These are phyloP conservation scores for Idris sp. DNA, from an alignment of 1,140 invertebrate genomes.

Conservation along the genomic window DNA sequence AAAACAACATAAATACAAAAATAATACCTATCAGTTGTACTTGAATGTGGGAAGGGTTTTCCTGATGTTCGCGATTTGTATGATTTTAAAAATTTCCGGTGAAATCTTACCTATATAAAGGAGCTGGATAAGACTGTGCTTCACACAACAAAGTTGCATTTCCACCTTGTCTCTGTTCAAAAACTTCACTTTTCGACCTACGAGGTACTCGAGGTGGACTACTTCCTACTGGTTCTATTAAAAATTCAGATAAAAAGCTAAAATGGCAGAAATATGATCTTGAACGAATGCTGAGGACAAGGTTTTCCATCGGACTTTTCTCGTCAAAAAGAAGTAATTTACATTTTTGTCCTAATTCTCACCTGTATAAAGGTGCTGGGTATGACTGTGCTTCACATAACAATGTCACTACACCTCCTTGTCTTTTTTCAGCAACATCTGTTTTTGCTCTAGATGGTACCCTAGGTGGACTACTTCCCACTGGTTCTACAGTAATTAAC, in stretches of 20 bases:
- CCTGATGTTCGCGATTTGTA: neutral
- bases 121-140: constrained; percentile 81
- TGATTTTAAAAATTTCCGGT: neutral
- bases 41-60: constrained; percentile 30
- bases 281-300: constrained; percentile 5
- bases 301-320: constrained; percentile 7
- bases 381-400: constrained; percentile 82
- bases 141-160: constrained; percentile 81
- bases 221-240: constrained; percentile 80
- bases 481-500: constrained; percentile 77
- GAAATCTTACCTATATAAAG: constrained; percentile 79
- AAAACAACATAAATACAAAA: neutral
- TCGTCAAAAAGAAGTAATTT: neutral
- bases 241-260: constrained; percentile 5
- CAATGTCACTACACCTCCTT: constrained; percentile 77
- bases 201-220: constrained; percentile 80
- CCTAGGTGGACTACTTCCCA: constrained; percentile 79
- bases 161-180: constrained; percentile 67
- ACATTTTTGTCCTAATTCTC: too few species aligned
- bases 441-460: constrained; percentile 79
- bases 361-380: constrained; percentile 82
- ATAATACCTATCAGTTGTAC: neutral
- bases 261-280: too few species aligned
- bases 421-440: constrained; percentile 71
- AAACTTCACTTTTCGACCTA: constrained; percentile 75